A percentile compares a stretch with the other conserved stretches of the same genome.
phyloP scores from a whole-genome alignment of 2,888 invertebrate genomes.

The Dyspetes luteomarginatus region DNA sequence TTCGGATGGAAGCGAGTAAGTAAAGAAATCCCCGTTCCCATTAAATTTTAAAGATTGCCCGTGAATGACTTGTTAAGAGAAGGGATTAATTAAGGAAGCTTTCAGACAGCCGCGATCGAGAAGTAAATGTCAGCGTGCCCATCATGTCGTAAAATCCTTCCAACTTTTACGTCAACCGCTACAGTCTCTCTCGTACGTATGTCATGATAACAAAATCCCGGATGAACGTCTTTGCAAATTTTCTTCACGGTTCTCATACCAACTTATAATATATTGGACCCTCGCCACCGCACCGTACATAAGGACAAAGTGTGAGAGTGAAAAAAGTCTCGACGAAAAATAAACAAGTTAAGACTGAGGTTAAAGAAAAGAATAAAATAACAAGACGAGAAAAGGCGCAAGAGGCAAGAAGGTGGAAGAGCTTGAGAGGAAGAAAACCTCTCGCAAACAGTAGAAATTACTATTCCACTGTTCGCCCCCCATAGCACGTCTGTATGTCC shows the following conservation, averaged over 20 bases:
- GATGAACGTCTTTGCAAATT: neutral
- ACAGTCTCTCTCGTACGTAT: neutral
- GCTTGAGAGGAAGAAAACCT: conserved; percentile 5
- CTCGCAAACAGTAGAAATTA: conserved; percentile 49
- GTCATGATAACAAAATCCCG: neutral
- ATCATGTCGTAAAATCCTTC: neutral
- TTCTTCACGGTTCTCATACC: neutral
- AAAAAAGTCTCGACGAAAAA: conserved; percentile 1
- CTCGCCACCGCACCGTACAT: neutral
- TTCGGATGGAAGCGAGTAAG: neutral
- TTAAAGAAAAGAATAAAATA: neutral
- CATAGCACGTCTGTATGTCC: neutral
- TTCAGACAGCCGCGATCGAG: conserved; percentile 35
- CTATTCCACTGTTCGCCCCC: conserved; percentile 23
- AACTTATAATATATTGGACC: neutral
- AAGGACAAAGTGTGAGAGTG: neutral
- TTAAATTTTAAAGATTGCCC: conserved; percentile 24
- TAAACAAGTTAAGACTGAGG: neutral
- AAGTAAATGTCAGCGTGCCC: conserved; percentile 18
- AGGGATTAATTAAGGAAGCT: conserved; percentile 51
- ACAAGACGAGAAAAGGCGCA: neutral
- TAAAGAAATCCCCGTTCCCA: neutral
- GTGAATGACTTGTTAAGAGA: conserved; percentile 38
- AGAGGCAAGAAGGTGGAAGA: no score
- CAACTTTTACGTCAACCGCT: neutral